phyloP scores from a whole-genome alignment of 2,797 vertebrate genomes.

The Lutjanus campechanus region DNA sequence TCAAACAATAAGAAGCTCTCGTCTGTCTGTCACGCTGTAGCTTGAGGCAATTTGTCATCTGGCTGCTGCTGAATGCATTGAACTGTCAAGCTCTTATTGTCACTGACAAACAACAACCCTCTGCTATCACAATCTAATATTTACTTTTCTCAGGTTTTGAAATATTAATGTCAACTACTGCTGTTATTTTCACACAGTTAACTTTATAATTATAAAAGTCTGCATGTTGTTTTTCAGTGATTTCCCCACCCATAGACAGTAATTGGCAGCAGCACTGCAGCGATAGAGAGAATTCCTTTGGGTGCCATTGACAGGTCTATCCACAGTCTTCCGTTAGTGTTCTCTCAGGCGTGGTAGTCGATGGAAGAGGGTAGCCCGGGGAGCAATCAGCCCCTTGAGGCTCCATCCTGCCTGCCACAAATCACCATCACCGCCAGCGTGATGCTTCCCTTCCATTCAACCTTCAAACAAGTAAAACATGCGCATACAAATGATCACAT shows the following conservation, averaged over 20 bases:
- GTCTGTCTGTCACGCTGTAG: slow-evolving; percentile 6
- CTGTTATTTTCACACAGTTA: not conserved
- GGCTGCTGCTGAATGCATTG: not conserved
- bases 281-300: slow-evolving; percentile 24
- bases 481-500: slow-evolving; percentile 61
- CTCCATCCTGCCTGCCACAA: slow-evolving; percentile 31
- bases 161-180: not conserved
- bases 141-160: slow-evolving; percentile 8
- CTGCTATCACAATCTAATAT: not conserved
- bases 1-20: slow-evolving; percentile 15
- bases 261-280: slow-evolving; percentile 17
- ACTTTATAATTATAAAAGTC: not conserved
- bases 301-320: slow-evolving; percentile 61
- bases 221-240: not conserved
- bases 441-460: slow-evolving; percentile 20
- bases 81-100: slow-evolving; percentile 24
- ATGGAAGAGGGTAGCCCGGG: slow-evolving; percentile 36
- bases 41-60: not conserved
- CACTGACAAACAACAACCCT: not conserved
- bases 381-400: slow-evolving; percentile 49
- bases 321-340: slow-evolving; percentile 33
- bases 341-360: slow-evolving; percentile 43
- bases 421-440: slow-evolving; percentile 41
- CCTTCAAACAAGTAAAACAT: slow-evolving; percentile 46
- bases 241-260: slow-evolving; percentile 17